Evolutionary conservation across 2,113 vertebrate genomes (phyloP).

Genomic region (Rallus limicola): DNA sequence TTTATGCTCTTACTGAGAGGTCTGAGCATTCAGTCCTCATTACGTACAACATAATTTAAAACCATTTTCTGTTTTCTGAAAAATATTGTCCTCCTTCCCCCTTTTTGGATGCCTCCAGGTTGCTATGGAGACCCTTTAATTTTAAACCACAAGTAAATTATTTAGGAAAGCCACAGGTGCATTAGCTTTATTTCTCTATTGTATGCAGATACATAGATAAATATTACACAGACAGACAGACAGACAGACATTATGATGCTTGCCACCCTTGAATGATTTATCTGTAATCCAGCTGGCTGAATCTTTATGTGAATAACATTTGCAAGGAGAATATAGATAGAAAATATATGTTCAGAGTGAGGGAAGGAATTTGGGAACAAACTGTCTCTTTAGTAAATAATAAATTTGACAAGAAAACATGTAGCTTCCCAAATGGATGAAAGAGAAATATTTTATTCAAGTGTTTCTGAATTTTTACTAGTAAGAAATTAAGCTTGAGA

Average conservation of each 20-base stretch:
- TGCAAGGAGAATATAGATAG: background rate
- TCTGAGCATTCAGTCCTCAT: background rate
- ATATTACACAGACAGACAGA: background rate
- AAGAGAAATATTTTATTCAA: background rate
- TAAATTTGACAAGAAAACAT: background rate
- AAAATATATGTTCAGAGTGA: background rate
- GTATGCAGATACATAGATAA: background rate
- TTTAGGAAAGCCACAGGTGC: background rate
- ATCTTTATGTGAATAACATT: background rate
- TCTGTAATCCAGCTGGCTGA: background rate
- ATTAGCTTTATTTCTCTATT: background rate
- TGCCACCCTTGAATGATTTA: background rate
- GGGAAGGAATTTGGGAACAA: background rate
- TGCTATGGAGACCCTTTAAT: slow-evolving; percentile 7
- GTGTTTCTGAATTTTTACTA: background rate
- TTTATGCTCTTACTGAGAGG: background rate
- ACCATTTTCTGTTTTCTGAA: background rate
- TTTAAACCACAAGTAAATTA: background rate
- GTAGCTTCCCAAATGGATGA: background rate
- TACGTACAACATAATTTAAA: background rate
- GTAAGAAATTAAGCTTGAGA: background rate
- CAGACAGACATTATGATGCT: background rate
- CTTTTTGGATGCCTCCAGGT: background rate
- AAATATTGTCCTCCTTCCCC: background rate
- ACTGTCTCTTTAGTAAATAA: background rate